Conservation (phyloP, 2,888 invertebrate genomes). For the Lysandra coridon region DNA sequence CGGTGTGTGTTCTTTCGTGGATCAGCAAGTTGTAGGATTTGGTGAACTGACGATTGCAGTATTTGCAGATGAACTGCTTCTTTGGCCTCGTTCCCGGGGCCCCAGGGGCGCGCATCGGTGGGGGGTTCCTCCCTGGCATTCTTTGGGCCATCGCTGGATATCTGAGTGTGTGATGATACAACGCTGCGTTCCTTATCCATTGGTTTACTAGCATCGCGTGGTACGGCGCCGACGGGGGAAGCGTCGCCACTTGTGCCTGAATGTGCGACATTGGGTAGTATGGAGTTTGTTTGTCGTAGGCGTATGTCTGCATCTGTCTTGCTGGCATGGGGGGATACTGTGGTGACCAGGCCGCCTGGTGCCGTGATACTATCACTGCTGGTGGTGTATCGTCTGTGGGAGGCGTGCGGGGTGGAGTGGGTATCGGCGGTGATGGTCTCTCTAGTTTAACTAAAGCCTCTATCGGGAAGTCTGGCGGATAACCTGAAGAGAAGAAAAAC, state of each 20-base stretch:
- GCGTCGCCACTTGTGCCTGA: conserved; percentile 71
- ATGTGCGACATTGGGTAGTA: conserved; percentile 71
- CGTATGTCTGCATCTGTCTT: conserved; percentile 65
- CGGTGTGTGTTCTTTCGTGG: conserved; percentile 98
- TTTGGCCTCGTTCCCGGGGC: conserved; percentile 83
- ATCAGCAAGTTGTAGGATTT: conserved; percentile 98
- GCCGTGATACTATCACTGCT: conserved; percentile 70
- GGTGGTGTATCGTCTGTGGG: conserved; percentile 83
- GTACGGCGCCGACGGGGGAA: conserved; percentile 73
- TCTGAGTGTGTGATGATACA: conserved; percentile 82
- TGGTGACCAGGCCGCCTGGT: conserved; percentile 64
- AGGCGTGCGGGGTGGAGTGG: conserved; percentile 88
- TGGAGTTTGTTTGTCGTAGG: conserved; percentile 67
- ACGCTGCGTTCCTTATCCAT: conserved; percentile 86
- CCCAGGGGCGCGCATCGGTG: conserved; percentile 78
- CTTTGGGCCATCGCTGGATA: conserved; percentile 77
- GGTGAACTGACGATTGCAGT: conserved; percentile 97
- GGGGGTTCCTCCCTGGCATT: conserved; percentile 75
- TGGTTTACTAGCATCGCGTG: conserved; percentile 85
- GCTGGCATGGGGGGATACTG: conserved; percentile 58
- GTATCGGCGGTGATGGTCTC: conserved; percentile 81
- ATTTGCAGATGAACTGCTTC: conserved; percentile 97
- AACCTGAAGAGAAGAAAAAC: conserved; percentile 66
- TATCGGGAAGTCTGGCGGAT: conserved; percentile 80
- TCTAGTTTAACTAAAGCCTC: conserved; percentile 82